Base-by-base conservation (phyloP, 1,140 invertebrate genomes). In the Lucilia cuprina region DNA sequence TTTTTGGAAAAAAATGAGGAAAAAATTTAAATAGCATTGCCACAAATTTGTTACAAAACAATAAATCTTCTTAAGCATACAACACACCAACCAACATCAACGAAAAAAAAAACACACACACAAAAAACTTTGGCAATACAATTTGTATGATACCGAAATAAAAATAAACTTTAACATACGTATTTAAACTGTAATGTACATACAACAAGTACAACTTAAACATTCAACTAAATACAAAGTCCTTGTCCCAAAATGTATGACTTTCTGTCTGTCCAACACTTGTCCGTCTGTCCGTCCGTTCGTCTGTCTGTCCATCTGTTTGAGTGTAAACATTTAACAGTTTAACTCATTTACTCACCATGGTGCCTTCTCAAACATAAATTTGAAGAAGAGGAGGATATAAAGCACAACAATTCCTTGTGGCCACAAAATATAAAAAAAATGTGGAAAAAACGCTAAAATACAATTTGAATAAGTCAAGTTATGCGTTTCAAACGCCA, bases 41-140 rank as follows among this genome's bases (percentile, higher is more conserved):
- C 77, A 80, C 41, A 80, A 80, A 80, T 49, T 49, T 80, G 77
- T 80, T 80, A 21, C 77, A 80, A 80, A 49, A 80, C 47, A 80
- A 80, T 80, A 80, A 80, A 80, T 80, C 77, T 80, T 80, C 17
- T 41, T 17, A 60, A 60, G 5, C 55, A 60, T n/a, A 60, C 55
- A n/a, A 60, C 55, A 60, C 50, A 60, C 13, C 50, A 60, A 60
- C 50, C 55, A 60, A 60, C 55, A 14, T 55, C 2, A 12, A 7
- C 5, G 50, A 55, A 55, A 13, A 13, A 55, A 55, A 55, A 55
- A 55, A 5, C 3, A 41, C 35, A 41, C 35, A 60, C 25, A 30
- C 25, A 30, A 65, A n/a, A 70, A 70, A 70, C 65, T 70, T 70
- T 70, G 19, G 65, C 65, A 21, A 70, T 60, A 60, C 19, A 70